Base-by-base conservation (phyloP, 2,888 invertebrate genomes). In the Orchesellides sinensis region DNA sequence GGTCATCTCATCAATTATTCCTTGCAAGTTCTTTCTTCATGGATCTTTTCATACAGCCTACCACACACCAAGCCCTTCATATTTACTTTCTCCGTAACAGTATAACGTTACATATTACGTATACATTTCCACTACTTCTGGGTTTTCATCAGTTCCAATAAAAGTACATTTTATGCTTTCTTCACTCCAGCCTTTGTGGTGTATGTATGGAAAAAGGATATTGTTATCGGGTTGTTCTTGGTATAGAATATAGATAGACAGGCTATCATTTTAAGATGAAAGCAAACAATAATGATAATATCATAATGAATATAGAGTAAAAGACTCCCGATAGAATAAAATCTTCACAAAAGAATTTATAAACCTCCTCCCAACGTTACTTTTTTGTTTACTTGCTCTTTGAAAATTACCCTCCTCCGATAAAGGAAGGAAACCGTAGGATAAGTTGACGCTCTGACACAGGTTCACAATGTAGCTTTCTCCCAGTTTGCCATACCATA, bases 1-100 rank as follows among this genome's bases (percentile, higher is more conserved):
- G 73, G 73, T 63, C 61, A 73, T 75, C 75, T 75, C 75, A 75
- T 75, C 65, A 75, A 75, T 75, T 65, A 75, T 75, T 75, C 75
- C 21, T 54, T 25, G 59, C 56, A 59, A 72, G 72, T 72, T 32
- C 35, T 54, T 54, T 54, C 54, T 54, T 54, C 54, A 47, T 25
- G 40, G 25, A 54, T 19, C 54, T 25, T 23, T 54, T 54, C 12
- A 4, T 49, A 4, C 54, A 4, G 6, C 4, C 23, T n/a, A 25
- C n/a, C 19, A 14, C 54, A 47, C n/a, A 23, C 21, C 54, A 54
- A 19, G 4, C 21, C 54, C 5, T 54, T 54, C 25, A 19, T 54
- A n/a, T n/a, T n/a, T n/a, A n/a, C n/a, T n/a, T n/a, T n/a, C n/a
- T n/a, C n/a, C n/a, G n/a, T n/a, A n/a, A n/a, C n/a, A n/a, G n/a